phyloP scores from a whole-genome alignment of 2,888 invertebrate species.

The Lasioglossum figueresi region DNA sequence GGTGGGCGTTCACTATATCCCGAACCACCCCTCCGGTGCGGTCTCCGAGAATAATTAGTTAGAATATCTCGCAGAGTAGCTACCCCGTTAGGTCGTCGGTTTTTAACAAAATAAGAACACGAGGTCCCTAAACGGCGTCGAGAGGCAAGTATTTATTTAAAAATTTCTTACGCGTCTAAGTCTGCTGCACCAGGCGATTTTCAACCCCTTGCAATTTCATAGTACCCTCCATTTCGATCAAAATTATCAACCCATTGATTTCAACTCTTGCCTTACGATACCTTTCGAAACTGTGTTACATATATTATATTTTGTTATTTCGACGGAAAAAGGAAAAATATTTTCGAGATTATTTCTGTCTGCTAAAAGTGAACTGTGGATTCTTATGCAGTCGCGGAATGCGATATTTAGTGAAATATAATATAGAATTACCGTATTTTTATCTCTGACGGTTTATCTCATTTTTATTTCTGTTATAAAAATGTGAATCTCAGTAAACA shows the following conservation, averaged over 20 bases:
- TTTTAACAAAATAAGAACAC: conserved; percentile 56
- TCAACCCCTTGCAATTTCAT: background rate
- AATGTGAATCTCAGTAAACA: background rate
- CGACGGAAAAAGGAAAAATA: background rate
- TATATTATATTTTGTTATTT: background rate
- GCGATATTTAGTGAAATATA: background rate
- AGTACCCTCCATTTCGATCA: background rate
- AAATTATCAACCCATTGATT: background rate
- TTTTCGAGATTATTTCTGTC: background rate
- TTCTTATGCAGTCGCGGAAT: background rate
- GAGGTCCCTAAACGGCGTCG: conserved; percentile 53
- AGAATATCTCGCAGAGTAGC: conserved; percentile 11
- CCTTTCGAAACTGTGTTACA: background rate
- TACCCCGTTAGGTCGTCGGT: background rate
- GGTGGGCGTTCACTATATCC: conserved; percentile 62
- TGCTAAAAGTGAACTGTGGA: background rate
- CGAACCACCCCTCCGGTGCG: conserved; percentile 76
- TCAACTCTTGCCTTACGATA: background rate
- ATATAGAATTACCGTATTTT: background rate
- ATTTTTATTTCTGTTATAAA: background rate
- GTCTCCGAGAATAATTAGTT: background rate
- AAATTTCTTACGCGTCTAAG: conserved; percentile 41
- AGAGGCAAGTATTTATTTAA: conserved; percentile 45
- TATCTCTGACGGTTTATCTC: background rate
- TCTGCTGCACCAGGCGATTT: background rate